phyloP scores from a whole-genome alignment of 2,888 invertebrate species.

The Cordylochernes scorpioides region DNA sequence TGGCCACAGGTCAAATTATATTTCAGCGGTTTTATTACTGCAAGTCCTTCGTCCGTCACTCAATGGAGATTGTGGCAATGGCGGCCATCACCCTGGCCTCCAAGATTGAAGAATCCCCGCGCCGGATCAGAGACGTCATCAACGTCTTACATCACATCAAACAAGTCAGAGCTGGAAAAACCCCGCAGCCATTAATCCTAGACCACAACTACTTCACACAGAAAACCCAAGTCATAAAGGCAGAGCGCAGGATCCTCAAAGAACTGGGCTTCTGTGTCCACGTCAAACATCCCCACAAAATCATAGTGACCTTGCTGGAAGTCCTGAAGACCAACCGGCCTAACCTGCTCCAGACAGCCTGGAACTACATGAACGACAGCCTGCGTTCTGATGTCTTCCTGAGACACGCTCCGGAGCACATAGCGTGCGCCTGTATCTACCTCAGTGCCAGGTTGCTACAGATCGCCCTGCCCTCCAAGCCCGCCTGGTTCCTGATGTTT shows the following conservation, averaged over 20 bases:
- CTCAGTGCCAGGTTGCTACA: constrained; percentile 59
- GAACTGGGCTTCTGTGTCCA: constrained; percentile 97
- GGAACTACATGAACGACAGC: constrained; percentile 99
- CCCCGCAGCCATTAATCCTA: constrained; percentile 59
- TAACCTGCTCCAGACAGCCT: constrained; percentile 74
- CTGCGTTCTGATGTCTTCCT: constrained; percentile 86
- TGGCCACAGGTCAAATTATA: constrained; percentile 95
- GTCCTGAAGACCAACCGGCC: constrained; percentile 63
- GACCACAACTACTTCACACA: constrained; percentile 78
- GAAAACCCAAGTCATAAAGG: constrained; percentile 90
- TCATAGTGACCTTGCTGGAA: constrained; percentile 80
- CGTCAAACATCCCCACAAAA: constrained; percentile 95
- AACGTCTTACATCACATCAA: constrained; percentile 94
- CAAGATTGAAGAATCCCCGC: constrained; percentile 93
- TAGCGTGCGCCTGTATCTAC: constrained; percentile 97
- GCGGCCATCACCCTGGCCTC: constrained; percentile 88
- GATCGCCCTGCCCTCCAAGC: constrained; percentile 49
- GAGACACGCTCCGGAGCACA: constrained; percentile 78
- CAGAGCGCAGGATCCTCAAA: constrained; percentile 76
- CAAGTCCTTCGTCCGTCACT: constrained; percentile 85
- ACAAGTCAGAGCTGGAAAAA: constrained; percentile 71
- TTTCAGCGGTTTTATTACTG: constrained; percentile 95
- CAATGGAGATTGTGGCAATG: constrained; percentile 84
- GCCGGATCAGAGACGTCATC: constrained; percentile 81
- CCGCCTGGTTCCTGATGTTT: constrained; percentile 69